Evolutionary conservation across 2,113 vertebrate species (phyloP), one percentile per base, ranked within the genome.

Genomic region (Oncorhynchus keta): DNA sequence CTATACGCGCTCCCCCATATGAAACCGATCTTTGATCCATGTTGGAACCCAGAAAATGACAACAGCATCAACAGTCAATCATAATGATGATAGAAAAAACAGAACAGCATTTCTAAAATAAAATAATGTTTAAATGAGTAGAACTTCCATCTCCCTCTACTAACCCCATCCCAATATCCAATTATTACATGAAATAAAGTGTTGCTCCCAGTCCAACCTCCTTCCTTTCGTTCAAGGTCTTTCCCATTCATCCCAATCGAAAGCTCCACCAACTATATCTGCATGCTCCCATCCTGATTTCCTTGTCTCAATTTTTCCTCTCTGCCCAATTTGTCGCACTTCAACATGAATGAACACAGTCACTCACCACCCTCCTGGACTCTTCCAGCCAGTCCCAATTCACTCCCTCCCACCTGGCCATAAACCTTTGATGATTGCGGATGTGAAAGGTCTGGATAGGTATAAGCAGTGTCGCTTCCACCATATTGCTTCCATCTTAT

Each of bases 91-190:
- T 61, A 84, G 86, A 79, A 85, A 84, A 4, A 79, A 76, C 55
- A 62, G 20, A 72, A 62, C 49, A 64, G 71, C 75, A 84, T 76
- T 83, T 84, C 61, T 78, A 74, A 88, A 87, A 68, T 75, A 85
- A 85, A 89, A 88, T 72, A 86, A 85, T 11, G 45, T 48, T 81
- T 71, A 24, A 86, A 69, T 55, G 51, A 76, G 74, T 62, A 77
- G 48, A 61, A 57, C 28, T 76, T 73, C 55, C 16, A 65, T 68
- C 45, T 84, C 18, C 28, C 72, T 16, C 62, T 74, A n/a, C 9
- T 59, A 71, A 76, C 62, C 35, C 30, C 16, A 9, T 24, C 18
- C 35, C 18, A n/a, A 22, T 66, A 67, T 82, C 72, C 76, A 78
- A 88, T 39, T 45, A 66, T 78, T 28, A 79, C 79, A 83, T n/a